These are phyloP conservation scores for Lycia hirtaria DNA, from an alignment of 2,888 invertebrate genomes.

Conservation along the genomic window DNA sequence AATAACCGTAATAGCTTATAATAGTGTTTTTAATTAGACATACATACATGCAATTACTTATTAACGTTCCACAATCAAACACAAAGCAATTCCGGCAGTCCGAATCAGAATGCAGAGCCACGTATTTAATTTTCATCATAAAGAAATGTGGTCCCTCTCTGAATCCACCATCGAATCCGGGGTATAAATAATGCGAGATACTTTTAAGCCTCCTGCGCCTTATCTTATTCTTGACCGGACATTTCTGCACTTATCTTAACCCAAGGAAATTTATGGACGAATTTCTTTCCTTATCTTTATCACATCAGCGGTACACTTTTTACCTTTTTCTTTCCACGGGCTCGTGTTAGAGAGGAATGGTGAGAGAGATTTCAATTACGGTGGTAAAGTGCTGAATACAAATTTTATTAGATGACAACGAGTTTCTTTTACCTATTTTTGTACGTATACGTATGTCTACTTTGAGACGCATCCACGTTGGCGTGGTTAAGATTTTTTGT, in stretches of 20 bases:
- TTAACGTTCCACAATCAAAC: neutral
- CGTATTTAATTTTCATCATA: slow-evolving; percentile 31
- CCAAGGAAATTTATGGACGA: slow-evolving; percentile 51
- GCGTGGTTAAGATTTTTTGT: neutral
- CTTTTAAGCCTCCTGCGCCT: slow-evolving; percentile 51
- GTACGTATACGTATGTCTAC: neutral
- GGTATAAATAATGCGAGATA: slow-evolving; percentile 40
- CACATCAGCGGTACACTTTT: slow-evolving; percentile 22
- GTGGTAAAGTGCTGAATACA: slow-evolving; percentile 14
- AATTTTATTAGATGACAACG: slow-evolving; percentile 20
- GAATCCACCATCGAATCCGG: slow-evolving; percentile 35
- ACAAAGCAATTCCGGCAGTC: slow-evolving; percentile 9
- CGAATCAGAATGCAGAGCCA: slow-evolving; percentile 27
- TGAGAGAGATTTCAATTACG: slow-evolving; percentile 21
- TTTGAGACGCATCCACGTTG: neutral
- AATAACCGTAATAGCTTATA: no score
- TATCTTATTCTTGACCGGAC: slow-evolving; percentile 47
- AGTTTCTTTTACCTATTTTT: slow-evolving; percentile 4
- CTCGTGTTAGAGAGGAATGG: neutral
- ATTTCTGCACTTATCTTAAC: slow-evolving; percentile 48
- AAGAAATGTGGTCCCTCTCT: slow-evolving; percentile 31
- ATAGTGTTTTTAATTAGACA: neutral
- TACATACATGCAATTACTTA: neutral
- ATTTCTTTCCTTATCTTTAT: slow-evolving; percentile 47
- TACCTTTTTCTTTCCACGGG: slow-evolving; percentile 12